Conservation (phyloP, 2,113 vertebrate genomes). For the Charadrius vociferus region DNA sequence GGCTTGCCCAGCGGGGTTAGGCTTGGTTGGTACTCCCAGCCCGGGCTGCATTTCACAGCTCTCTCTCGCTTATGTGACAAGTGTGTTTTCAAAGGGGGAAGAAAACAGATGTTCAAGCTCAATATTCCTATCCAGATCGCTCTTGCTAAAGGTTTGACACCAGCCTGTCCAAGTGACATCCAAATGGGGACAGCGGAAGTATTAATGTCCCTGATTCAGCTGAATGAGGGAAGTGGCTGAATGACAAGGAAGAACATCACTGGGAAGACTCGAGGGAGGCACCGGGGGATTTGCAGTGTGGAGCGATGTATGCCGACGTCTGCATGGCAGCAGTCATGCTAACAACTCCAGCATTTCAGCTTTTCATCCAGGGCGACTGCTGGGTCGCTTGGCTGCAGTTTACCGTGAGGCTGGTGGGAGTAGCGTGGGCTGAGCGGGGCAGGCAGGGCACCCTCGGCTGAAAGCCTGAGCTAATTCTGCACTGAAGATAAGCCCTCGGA, state of each 20-base stretch:
- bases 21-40: background rate
- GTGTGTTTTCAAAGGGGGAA: background rate
- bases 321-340: background rate
- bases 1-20: background rate
- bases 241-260: background rate
- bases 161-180: background rate
- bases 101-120: background rate
- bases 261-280: background rate
- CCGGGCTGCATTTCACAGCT: background rate
- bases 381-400: background rate
- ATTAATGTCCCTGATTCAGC: background rate
- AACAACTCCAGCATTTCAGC: background rate
- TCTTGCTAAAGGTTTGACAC: background rate
- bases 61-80: background rate
- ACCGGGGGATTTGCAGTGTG: accelerated
- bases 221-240: background rate
- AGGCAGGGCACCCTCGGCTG: background rate
- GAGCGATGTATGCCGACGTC: accelerated
- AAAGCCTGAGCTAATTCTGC: background rate
- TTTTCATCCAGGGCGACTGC: background rate
- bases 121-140: background rate
- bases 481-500: background rate
- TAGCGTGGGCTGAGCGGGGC: background rate
- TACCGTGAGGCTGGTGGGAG: background rate
- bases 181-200: background rate